A percentile compares a stretch with the other conserved stretches of the same genome.
These are phyloP conservation scores for Orcinus orca DNA, from an alignment of 2,113 vertebrate species.

Conservation along the genomic window DNA sequence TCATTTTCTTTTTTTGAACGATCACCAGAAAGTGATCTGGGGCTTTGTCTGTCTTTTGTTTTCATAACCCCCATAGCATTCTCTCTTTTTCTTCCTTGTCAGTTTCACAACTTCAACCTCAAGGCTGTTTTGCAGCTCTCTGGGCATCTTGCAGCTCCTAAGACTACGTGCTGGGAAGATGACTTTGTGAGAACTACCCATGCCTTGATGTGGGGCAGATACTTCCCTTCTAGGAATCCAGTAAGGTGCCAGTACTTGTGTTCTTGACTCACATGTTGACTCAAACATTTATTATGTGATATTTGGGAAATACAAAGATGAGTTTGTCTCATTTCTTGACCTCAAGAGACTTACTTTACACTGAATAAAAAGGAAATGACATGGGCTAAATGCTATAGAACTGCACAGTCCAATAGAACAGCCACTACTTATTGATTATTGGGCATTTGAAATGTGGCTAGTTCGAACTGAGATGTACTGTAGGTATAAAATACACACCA, in stretches of 20 bases:
- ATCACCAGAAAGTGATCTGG: background rate
- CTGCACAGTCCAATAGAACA: background rate
- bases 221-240: background rate
- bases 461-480: background rate
- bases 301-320: background rate
- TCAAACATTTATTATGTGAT: background rate
- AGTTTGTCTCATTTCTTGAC: background rate
- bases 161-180: background rate
- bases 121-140: background rate
- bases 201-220: background rate
- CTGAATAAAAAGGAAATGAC: background rate
- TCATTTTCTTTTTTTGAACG: conserved; percentile 5
- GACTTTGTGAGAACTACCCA: background rate
- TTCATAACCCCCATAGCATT: rapidly evolving
- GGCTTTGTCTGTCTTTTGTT: background rate
- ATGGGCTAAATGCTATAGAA: background rate
- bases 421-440: background rate
- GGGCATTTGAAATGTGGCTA: background rate
- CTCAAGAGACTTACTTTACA: background rate
- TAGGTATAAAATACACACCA: background rate
- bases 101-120: background rate
- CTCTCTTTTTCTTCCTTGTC: background rate
- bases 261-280: background rate
- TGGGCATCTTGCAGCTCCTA: background rate
- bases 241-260: background rate